A percentile compares a stretch with the other conserved stretches of the same genome.
These are phyloP conservation scores for Acestrorhynchus altus DNA, from an alignment of 2,797 vertebrate genomes.

Conservation along the genomic window DNA sequence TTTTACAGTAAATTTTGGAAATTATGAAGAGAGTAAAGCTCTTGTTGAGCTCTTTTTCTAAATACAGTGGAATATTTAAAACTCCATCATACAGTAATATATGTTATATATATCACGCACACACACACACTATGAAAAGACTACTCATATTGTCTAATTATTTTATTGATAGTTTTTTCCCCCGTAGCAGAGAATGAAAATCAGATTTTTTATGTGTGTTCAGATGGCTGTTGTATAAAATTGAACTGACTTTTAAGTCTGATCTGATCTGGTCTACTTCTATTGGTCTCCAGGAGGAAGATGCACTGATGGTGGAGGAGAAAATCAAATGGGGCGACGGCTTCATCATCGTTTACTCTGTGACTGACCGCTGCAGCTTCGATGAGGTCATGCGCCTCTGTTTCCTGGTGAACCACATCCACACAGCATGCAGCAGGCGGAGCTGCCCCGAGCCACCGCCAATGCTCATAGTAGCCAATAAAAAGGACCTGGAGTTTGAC, in stretches of 20 bases:
- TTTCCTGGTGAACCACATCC: constrained; percentile 81
- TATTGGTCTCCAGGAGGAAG: constrained; percentile 73
- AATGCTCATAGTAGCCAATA: constrained; percentile 77
- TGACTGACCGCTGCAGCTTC: constrained; percentile 82
- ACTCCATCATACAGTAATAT: no score
- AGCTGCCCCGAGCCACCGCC: constrained; percentile 68
- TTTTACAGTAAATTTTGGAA: no score
- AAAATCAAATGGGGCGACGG: constrained; percentile 84
- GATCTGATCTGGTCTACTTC: neutral
- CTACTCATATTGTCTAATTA: no score
- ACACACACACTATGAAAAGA: no score
- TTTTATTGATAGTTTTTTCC: no score
- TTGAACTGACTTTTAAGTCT: neutral
- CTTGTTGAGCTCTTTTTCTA: no score
- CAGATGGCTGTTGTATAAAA: no score
- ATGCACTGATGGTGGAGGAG: constrained; percentile 81
- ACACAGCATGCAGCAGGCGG: constrained; percentile 60
- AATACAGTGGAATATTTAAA: no score
- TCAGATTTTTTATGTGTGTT: no score
- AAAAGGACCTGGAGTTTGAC: constrained; percentile 83
- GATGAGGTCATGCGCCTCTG: constrained; percentile 81
- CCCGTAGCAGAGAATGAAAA: no score
- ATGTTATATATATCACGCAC: no score
- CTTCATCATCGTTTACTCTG: constrained; percentile 80
- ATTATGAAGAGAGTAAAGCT: no score